Evolutionary conservation across 1,140 invertebrate species (phyloP).

Genomic region (Zophobas atratus): DNA sequence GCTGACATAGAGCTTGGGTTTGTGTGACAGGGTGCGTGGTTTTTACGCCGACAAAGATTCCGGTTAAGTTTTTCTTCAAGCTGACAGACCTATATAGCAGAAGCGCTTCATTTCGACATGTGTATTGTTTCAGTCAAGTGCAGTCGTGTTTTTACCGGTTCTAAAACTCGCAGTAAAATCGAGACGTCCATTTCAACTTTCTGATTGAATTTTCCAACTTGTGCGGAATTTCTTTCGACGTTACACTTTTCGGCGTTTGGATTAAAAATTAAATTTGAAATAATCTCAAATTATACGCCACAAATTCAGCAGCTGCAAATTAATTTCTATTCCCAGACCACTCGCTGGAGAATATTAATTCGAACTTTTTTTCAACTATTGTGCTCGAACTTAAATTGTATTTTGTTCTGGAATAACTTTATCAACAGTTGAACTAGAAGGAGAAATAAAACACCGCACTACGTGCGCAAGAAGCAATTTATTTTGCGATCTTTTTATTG

Average conservation of each 20-base stretch:
- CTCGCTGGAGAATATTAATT: slow-evolving; percentile 11
- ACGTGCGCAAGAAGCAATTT: no score
- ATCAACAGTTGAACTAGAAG: no score
- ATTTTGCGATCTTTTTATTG: no score
- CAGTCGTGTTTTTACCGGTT: slow-evolving; percentile 43
- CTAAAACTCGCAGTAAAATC: slow-evolving; percentile 25
- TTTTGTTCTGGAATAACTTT: no score
- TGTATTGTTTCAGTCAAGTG: slow-evolving; percentile 51
- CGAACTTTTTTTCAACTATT: not conserved
- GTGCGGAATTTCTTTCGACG: not conserved
- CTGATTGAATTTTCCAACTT: slow-evolving; percentile 37
- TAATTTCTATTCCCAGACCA: slow-evolving; percentile 29
- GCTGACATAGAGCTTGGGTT: slow-evolving; percentile 40
- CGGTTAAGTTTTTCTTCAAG: slow-evolving; percentile 42
- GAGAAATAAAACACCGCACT: no score
- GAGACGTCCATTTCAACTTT: slow-evolving; percentile 43
- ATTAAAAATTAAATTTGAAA: slow-evolving; percentile 40
- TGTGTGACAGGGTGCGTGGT: slow-evolving; percentile 47
- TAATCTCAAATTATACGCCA: slow-evolving; percentile 23
- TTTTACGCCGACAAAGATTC: slow-evolving; percentile 45
- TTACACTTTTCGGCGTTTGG: not conserved
- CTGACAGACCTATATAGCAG: slow-evolving; percentile 43
- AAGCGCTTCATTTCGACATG: slow-evolving; percentile 47
- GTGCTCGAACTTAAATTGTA: no score
- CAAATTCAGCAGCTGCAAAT: slow-evolving; percentile 12